Conservation (phyloP, 2,113 vertebrate species). For the Zingel zingel region DNA sequence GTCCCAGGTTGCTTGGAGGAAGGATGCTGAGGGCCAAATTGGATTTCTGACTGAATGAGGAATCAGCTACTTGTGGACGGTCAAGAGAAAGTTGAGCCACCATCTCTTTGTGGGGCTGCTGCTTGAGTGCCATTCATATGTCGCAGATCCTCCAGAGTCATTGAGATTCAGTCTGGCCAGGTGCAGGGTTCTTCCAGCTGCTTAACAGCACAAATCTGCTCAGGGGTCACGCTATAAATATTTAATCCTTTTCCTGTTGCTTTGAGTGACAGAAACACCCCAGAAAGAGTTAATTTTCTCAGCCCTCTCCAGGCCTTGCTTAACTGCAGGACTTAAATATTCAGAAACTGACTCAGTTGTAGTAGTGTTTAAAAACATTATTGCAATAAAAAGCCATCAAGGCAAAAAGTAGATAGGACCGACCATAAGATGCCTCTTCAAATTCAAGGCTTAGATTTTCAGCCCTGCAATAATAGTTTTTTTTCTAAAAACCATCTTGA, state of each 20-base stretch:
- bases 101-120: constrained; percentile 87
- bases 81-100: constrained; percentile 87
- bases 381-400: not conserved
- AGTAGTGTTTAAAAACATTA: constrained; percentile 1
- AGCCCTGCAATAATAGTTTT: not conserved
- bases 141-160: constrained; percentile 89
- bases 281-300: constrained; percentile 74
- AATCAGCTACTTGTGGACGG: constrained; percentile 90
- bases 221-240: constrained; percentile 85
- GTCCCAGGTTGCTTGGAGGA: constrained; percentile 59
- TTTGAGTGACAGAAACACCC: constrained; percentile 87
- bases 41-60: constrained; percentile 93
- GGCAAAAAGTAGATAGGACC: not conserved
- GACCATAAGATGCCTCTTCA: not conserved
- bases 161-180: constrained; percentile 91
- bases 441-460: constrained; percentile 1
- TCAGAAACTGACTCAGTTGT: constrained; percentile 4
- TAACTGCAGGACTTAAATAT: constrained; percentile 10
- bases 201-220: constrained; percentile 87
- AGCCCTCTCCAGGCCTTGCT: not conserved
- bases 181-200: constrained; percentile 86
- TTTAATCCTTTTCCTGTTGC: constrained; percentile 86
- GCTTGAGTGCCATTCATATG: constrained; percentile 92
- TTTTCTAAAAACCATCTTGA: not conserved
- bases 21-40: constrained; percentile 85